Conservation (phyloP, 2,113 vertebrate species). For the Falco punctatus region DNA sequence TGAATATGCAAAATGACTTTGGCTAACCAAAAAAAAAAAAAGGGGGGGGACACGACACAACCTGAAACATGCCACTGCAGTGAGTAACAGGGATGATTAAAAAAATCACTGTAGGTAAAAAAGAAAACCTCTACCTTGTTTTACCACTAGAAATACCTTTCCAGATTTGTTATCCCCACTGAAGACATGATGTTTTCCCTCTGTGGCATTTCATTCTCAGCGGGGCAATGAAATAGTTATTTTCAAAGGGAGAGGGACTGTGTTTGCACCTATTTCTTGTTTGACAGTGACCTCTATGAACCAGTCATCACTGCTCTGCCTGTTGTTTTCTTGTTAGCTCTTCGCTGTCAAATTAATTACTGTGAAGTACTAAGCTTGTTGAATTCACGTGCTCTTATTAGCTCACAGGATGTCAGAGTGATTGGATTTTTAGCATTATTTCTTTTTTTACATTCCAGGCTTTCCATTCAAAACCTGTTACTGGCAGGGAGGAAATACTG, state of each 20-base stretch:
- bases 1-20: constrained; percentile 46
- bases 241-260: background rate
- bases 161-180: background rate
- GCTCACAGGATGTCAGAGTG: constrained; percentile 68
- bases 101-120: background rate
- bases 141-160: background rate
- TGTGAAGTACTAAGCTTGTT: constrained; percentile 68
- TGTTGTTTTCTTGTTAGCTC: constrained; percentile 68
- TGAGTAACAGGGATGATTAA: background rate
- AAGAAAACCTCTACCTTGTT: background rate
- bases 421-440: constrained; percentile 74
- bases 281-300: constrained; percentile 63
- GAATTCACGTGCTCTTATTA: constrained; percentile 71
- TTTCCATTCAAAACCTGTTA: constrained; percentile 65
- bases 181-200: background rate
- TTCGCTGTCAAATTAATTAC: constrained; percentile 73
- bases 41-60: background rate
- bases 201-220: background rate
- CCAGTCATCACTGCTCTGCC: constrained; percentile 54
- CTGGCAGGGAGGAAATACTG: constrained; percentile 43
- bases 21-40: background rate
- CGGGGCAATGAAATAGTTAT: background rate
- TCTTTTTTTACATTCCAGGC: constrained; percentile 67
- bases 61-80: background rate
- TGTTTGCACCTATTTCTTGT: constrained; percentile 49